phyloP scores from a whole-genome alignment of 2,888 invertebrate genomes.

The Zaprionus obscuricornis region DNA sequence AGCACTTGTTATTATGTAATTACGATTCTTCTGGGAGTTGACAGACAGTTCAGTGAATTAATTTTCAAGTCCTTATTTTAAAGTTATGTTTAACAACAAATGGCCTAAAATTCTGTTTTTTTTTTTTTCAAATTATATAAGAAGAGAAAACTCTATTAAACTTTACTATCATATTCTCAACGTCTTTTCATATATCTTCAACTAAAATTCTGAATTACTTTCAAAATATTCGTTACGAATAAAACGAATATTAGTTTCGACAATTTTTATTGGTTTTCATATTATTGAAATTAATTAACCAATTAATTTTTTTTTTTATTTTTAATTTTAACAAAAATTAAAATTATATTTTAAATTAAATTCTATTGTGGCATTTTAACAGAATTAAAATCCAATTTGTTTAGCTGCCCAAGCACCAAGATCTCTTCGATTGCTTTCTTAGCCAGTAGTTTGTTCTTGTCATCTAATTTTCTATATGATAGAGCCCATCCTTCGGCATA shows the following conservation, averaged over 20 bases:
- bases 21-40: slow-evolving; percentile 22
- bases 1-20: slow-evolving; percentile 45
- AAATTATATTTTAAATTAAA: slow-evolving; percentile 5
- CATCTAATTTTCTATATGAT: slow-evolving; percentile 52
- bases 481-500: slow-evolving; percentile 49
- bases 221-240: too few relatives aligned
- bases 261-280: too few relatives aligned
- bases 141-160: too few relatives aligned
- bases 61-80: slow-evolving; percentile 6
- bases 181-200: too few relatives aligned
- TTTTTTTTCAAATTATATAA: too few relatives aligned
- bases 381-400: slow-evolving; percentile 44
- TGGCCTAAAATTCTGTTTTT: too few relatives aligned
- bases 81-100: neutral
- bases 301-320: neutral
- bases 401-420: slow-evolving; percentile 43
- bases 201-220: too few relatives aligned
- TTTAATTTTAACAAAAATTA: neutral
- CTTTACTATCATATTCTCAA: too few relatives aligned
- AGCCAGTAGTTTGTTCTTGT: slow-evolving; percentile 41
- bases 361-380: slow-evolving; percentile 43
- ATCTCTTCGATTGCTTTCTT: slow-evolving; percentile 57
- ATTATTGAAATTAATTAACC: neutral
- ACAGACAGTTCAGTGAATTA: slow-evolving; percentile 17
- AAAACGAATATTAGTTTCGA: too few relatives aligned